Base-by-base conservation (phyloP, 1,140 invertebrate species). In the Drosophila oshimai region DNA sequence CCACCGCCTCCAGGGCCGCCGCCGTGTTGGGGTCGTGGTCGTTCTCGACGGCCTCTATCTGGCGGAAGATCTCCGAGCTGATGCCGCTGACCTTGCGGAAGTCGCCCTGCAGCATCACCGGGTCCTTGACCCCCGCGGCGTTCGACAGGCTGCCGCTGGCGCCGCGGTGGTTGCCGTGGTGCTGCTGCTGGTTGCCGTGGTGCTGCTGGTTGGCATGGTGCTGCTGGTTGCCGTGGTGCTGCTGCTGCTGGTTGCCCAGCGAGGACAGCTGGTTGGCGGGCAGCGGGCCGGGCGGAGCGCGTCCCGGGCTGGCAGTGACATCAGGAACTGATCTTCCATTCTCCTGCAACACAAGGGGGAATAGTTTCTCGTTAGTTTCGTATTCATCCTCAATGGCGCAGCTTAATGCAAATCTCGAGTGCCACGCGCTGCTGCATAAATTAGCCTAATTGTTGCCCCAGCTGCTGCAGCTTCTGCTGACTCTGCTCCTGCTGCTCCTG, bases 41-140 rank as follows among this genome's bases (percentile, higher is more conserved):
- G 92, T 98, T 98, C 92, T 98, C 97, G 64, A 98, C 95, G 64
- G 96, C 96, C 93, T 98, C 97, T 93, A 98, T 96, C 93, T 98
- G 97, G 73, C 97, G 96, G 93, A 98, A 98, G 92, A 98, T 97
- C 92, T 98, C 97, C 80, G 96, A 96, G 90, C 96, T 98, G 80
- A 98, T 98, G 79, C 97, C 97, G 53, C 89, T 91, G 31, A 97
- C 97, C 94, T 98, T 98, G 89, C 97, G 94, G 92, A 98, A 98
- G 91, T 98, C 97, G 75, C 96, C 95, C 92, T 98, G 96, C 91
- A 98, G 94, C 91, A 98, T 96, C 94, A 98, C 97, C 81, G 96
- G 96, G 80, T 95, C 93, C 92, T 95, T 94, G 92, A 93, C 93
- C 53, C 1, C 36, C 28, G 91, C 94, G 93, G 36, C 60, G 39